Base-by-base conservation (phyloP, 2,113 vertebrate genomes). In the Austrofundulus limnaeus region DNA sequence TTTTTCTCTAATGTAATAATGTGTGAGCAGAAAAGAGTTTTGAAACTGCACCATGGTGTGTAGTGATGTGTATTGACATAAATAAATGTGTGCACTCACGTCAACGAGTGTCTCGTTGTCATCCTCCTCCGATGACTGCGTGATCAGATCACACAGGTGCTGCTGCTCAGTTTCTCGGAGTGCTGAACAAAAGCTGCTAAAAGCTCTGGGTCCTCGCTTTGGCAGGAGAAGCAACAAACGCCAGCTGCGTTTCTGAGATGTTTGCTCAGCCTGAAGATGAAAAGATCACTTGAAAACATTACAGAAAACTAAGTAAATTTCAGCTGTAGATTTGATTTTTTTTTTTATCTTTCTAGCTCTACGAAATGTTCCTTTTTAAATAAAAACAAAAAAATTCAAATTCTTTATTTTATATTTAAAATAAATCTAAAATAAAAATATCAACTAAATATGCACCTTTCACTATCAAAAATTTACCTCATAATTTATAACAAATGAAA, bases 201-300 rank as follows among this genome's bases (percentile, higher is more conserved):
- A 98, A 3, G 97, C 97, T 24, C 63, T 77, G 1, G 96, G 96
- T 2, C 96, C 96, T 66, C 96, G 92, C 75, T 96, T 98, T 21
- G 96, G 96, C 59, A 99, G 85, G 25, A 98, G 84, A 31, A 87
- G 86, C 8, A 97, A 90, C 63, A 99, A 91, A 49, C 87, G 88
- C 78, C 90, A 92, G 43, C 94, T 96, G 75, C 92, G 93, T 81
- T 90, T 92, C 0, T 94, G 94, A 63, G 88, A 94, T 2, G 93
- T 95, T 55, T 72, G 67, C 68, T 91, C 89, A 20, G 91, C 92
- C 96, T 98, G 23, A 9, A 46, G 11, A 14, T 21, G 10, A 69
- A 2, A 14, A 34, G 25, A 53, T 45, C 10, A 55, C 11, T 70
- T 23, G 0, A 34, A 34, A 64, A 50, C 45, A 64, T 1, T 13